Percentiles rank a stretch among this genome's conserved stretches.
phyloP scores from a whole-genome alignment of 2,888 invertebrate genomes.

The Stenolophus ochropezus region DNA sequence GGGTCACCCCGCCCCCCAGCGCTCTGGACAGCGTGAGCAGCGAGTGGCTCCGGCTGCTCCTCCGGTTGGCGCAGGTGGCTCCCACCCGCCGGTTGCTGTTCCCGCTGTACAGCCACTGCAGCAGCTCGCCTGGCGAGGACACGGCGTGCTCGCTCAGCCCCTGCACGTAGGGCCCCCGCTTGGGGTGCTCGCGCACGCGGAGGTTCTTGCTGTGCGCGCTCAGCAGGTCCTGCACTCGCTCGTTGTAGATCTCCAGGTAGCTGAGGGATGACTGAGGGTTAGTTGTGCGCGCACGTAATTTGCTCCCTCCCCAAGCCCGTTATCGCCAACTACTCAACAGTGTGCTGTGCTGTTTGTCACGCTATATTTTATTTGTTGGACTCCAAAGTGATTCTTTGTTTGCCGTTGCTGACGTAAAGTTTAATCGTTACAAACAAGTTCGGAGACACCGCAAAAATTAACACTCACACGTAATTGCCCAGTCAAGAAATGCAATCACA shows the following conservation, averaged over 20 bases:
- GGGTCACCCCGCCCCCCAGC: slow-evolving; percentile 75
- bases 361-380: slow-evolving; percentile 32
- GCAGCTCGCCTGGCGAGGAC: slow-evolving; percentile 75
- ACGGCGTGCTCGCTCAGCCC: slow-evolving; percentile 81
- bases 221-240: slow-evolving; percentile 84
- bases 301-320: neutral
- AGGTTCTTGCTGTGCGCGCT: slow-evolving; percentile 71
- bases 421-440: slow-evolving; percentile 40
- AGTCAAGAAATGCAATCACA: neutral
- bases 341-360: slow-evolving; percentile 49
- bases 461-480: neutral
- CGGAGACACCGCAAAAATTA: neutral
- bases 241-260: slow-evolving; percentile 80
- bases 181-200: slow-evolving; percentile 87
- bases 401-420: slow-evolving; percentile 34
- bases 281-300: slow-evolving; percentile 42
- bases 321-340: slow-evolving; percentile 38
- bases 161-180: slow-evolving; percentile 86
- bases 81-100: slow-evolving; percentile 80
- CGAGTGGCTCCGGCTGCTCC: slow-evolving; percentile 84
- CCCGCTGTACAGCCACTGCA: slow-evolving; percentile 78
- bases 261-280: slow-evolving; percentile 68
- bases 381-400: slow-evolving; percentile 33
- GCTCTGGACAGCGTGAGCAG: slow-evolving; percentile 80
- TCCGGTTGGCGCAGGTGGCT: slow-evolving; percentile 82